Evolutionary conservation across 2,113 vertebrate genomes (phyloP).

Genomic region (Pangasianodon gigas): DNA sequence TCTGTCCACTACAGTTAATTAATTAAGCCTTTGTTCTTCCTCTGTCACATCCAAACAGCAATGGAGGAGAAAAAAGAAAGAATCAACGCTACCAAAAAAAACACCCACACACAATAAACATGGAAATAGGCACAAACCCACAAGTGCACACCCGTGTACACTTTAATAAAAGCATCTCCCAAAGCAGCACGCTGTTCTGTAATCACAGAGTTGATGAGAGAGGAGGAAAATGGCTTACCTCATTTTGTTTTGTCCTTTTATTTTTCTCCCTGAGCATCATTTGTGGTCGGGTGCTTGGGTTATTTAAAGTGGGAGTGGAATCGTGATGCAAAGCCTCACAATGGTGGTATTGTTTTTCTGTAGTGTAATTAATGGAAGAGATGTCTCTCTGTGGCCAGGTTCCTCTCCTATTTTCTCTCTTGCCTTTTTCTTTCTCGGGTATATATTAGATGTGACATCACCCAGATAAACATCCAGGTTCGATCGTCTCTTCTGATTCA

Average conservation of each 20-base stretch:
- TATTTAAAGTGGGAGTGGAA: conserved; percentile 49
- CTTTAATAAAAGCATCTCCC: conserved; percentile 61
- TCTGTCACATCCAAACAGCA: conserved; percentile 60
- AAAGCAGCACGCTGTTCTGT: conserved; percentile 53
- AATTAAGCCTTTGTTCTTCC: conserved; percentile 68
- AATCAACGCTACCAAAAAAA: conserved; percentile 38
- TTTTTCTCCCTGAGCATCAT: conserved; percentile 40
- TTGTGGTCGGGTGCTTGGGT: conserved; percentile 39
- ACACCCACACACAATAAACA: conserved; percentile 47
- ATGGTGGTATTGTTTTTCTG: conserved; percentile 45
- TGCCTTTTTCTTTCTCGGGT: conserved; percentile 20
- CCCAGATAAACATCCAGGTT: conserved; percentile 42
- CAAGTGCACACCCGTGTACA: conserved; percentile 58
- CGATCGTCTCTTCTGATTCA: conserved; percentile 35
- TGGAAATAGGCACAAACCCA: conserved; percentile 46
- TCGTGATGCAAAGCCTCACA: conserved; percentile 46
- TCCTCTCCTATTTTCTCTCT: neutral
- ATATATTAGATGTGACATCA: conserved; percentile 19
- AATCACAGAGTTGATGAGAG: conserved; percentile 61
- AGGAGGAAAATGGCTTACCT: conserved; percentile 48
- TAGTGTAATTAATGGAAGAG: conserved; percentile 54
- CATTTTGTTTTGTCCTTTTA: conserved; percentile 55
- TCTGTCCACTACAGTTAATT: conserved; percentile 64
- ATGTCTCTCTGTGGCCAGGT: conserved; percentile 26
- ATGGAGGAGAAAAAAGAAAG: conserved; percentile 48